Base-by-base conservation (phyloP, 2,113 vertebrate genomes). In the Beaufortia kweichowensis region DNA sequence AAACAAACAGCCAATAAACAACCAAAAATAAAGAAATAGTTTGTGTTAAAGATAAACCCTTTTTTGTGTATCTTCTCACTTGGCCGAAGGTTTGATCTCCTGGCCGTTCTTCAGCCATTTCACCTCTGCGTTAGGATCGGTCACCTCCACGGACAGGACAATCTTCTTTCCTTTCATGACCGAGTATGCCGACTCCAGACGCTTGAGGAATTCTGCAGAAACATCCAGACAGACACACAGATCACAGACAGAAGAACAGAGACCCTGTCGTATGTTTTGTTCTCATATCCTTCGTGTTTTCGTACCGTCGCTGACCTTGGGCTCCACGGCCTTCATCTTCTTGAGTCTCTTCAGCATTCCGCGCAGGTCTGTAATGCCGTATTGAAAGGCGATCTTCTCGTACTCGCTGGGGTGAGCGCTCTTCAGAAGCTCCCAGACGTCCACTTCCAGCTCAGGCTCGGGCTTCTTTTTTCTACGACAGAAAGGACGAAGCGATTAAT, bases 51-150 rank as follows among this genome's bases (percentile, higher is more conserved):
- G n/a, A n/a, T n/a, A n/a, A n/a, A n/a, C n/a, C n/a, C 50, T 41
- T 31, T 21, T 61, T 17, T 78, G 29, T 26, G 39, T 33, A 50
- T 19, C 6, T n/a, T 70, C 55, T 76, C 6, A 97, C 95, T 95
- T 96, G 87, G 91, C 93, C 46, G 94, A 94, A 1, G 92, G 84
- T 78, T 94, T 94, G 85, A 97, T 93, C 81, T 95, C 91, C 85
- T 95, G 93, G 50, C 95, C 95, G 0, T 96, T 97, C 90, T 94
- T 95, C 81, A 91, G 86, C 95, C 95, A 97, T 90, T 94, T 97
- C 82, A 95, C 91, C 17, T 89, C 87, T 39, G 85, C 48, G 10
- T 93, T 87, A 2, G 94, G 94, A 72, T 95, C 89, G 0, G 92
- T 85, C 81, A 97, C 87, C 76, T 97, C 95, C 33, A 95, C 92